Conservation (phyloP, 2,888 invertebrate genomes). For the Syritta pipiens region DNA sequence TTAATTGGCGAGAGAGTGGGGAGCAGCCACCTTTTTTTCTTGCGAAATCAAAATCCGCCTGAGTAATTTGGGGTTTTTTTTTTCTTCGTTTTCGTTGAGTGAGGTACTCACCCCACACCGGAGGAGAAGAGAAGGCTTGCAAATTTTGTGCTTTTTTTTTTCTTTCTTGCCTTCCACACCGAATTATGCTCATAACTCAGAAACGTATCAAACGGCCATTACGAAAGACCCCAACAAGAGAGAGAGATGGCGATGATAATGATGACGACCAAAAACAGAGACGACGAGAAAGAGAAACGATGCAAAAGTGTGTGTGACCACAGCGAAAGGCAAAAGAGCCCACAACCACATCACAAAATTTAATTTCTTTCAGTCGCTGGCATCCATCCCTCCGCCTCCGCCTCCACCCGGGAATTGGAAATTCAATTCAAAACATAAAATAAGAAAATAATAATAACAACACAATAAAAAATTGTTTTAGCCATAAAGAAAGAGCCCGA, state of each 20-base stretch:
- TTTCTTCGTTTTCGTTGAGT: slow-evolving; percentile 8
- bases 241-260: not conserved
- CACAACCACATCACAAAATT: slow-evolving; percentile 43
- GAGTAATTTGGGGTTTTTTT: slow-evolving; percentile 34
- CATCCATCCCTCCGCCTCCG: slow-evolving; percentile 4
- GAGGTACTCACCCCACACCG: slow-evolving; percentile 26
- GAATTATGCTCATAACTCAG: slow-evolving; percentile 28
- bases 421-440: slow-evolving; percentile 67
- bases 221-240: not conserved
- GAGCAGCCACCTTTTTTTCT: slow-evolving; percentile 10
- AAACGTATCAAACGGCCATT: slow-evolving; percentile 48
- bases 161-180: not conserved
- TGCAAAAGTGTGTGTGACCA: slow-evolving; percentile 38
- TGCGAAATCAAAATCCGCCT: slow-evolving; percentile 31
- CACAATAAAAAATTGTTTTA: slow-evolving; percentile 68
- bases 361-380: slow-evolving; percentile 49
- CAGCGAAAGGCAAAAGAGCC: slow-evolving; percentile 49
- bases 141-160: slow-evolving; percentile 24
- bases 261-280: not conserved
- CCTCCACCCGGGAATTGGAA: slow-evolving; percentile 40
- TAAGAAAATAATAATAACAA: slow-evolving; percentile 69
- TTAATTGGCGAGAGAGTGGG: slow-evolving; percentile 43
- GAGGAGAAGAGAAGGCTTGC: slow-evolving; percentile 21
- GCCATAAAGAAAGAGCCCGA: slow-evolving; percentile 60
- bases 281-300: slow-evolving; percentile 31